Evolutionary conservation across 2,797 vertebrate genomes (phyloP).

Genomic region (Sebastolobus altivelis): DNA sequence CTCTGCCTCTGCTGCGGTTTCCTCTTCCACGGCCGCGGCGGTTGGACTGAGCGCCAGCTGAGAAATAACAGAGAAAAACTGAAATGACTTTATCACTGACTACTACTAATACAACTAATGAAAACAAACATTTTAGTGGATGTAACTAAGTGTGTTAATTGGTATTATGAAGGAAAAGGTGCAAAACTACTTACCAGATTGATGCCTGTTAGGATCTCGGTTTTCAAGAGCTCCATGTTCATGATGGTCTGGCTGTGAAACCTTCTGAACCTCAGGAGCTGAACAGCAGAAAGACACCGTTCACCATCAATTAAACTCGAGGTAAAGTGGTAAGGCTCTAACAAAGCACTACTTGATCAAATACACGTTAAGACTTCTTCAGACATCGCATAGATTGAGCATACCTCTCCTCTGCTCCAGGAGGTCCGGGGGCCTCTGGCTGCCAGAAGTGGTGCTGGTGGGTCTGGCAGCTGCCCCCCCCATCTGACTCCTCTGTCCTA

Average conservation of each 20-base stretch:
- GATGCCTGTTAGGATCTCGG: constrained; percentile 86
- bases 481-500: constrained; percentile 87
- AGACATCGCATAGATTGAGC: neutral
- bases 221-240: constrained; percentile 91
- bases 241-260: constrained; percentile 84
- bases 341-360: neutral
- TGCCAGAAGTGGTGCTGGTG: constrained; percentile 72
- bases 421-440: constrained; percentile 90
- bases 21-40: constrained; percentile 92
- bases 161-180: neutral
- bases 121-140: neutral
- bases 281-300: constrained; percentile 21
- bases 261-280: constrained; percentile 89
- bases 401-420: constrained; percentile 94
- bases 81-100: neutral
- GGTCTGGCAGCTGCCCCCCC: constrained; percentile 75
- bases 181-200: constrained; percentile 80
- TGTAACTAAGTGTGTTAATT: neutral
- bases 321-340: neutral
- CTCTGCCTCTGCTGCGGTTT: constrained; percentile 92
- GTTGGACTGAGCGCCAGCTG: constrained; percentile 80
- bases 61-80: neutral
- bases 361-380: neutral
- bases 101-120: neutral
- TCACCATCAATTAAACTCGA: neutral